phyloP scores from a whole-genome alignment of 2,888 invertebrate species.

The Dorcus hopei region DNA sequence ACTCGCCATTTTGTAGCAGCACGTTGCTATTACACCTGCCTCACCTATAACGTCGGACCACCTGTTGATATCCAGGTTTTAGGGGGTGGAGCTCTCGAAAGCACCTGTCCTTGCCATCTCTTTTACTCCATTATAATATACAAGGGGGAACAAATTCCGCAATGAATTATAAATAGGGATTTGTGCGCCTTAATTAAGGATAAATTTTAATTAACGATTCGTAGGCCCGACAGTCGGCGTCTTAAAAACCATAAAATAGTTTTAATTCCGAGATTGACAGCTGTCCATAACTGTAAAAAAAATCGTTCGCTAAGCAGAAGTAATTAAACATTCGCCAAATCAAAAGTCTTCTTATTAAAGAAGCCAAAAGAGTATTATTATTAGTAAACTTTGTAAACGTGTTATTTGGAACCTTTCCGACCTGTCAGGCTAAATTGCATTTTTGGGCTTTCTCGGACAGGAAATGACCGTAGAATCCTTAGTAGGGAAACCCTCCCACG shows the following conservation, averaged over 20 bases:
- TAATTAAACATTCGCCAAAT: neutral
- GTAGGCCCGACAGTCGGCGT: too few species aligned
- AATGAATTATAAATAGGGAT: too few species aligned
- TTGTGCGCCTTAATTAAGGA: too few species aligned
- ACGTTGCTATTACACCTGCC: neutral
- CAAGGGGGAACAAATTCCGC: too few species aligned
- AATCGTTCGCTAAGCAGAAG: neutral
- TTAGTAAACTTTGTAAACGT: conserved; percentile 2
- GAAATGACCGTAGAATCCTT: conserved; percentile 29
- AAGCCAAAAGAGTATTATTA: neutral
- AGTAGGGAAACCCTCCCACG: conserved; percentile 21
- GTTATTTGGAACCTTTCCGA: conserved; percentile 18
- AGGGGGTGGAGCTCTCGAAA: neutral
- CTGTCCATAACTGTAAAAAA: neutral
- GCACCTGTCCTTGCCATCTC: neutral
- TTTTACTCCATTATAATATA: neutral
- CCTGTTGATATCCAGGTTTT: neutral
- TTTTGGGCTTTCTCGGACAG: conserved; percentile 30
- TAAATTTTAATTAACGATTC: too few species aligned
- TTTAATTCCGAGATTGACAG: too few species aligned
- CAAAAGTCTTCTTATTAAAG: neutral
- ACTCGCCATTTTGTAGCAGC: too few species aligned
- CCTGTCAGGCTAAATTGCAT: conserved; percentile 29
- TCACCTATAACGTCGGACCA: neutral
- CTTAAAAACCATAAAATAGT: too few species aligned